A percentile compares a stretch with the other conserved stretches of the same genome.
Evolutionary conservation across 2,888 invertebrate species (phyloP).

Genomic region (Trypoxylon attenuatum): DNA sequence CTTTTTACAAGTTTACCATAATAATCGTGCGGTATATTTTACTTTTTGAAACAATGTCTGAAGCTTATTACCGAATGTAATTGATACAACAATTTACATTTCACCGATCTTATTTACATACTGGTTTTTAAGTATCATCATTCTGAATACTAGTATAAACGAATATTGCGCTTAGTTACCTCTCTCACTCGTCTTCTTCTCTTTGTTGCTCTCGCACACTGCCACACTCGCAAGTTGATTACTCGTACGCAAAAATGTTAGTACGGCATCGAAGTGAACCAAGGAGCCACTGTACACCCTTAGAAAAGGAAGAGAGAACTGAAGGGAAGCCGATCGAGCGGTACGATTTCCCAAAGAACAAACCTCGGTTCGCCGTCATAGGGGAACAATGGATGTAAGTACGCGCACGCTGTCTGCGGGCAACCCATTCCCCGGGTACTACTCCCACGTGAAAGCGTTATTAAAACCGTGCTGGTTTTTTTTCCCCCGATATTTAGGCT

Average conservation of each 20-base stretch:
- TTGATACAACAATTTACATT: background rate
- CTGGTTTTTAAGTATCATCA: background rate
- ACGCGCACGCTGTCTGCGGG: background rate
- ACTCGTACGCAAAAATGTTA: background rate
- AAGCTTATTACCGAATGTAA: slow-evolving; percentile 1
- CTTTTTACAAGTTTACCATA: background rate
- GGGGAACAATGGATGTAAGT: slow-evolving; percentile 4
- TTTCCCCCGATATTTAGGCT: slow-evolving; percentile 12
- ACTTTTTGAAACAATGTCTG: background rate
- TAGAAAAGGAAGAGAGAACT: background rate
- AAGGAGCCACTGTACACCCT: background rate
- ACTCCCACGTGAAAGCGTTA: slow-evolving; percentile 4
- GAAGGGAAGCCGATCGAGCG: background rate
- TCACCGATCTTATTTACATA: slow-evolving; percentile 1
- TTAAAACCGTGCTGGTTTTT: slow-evolving; percentile 10
- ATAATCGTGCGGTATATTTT: background rate
- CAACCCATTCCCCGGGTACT: slow-evolving; percentile 10
- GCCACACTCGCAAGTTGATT: background rate
- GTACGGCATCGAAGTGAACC: background rate
- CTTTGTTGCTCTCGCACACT: background rate
- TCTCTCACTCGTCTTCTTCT: background rate
- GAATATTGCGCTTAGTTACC: background rate
- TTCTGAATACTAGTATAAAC: background rate
- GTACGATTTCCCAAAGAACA: slow-evolving; percentile 6
- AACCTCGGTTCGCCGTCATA: background rate